Base-by-base conservation (phyloP, 2,113 vertebrate genomes). In the Semnornis frantzii region DNA sequence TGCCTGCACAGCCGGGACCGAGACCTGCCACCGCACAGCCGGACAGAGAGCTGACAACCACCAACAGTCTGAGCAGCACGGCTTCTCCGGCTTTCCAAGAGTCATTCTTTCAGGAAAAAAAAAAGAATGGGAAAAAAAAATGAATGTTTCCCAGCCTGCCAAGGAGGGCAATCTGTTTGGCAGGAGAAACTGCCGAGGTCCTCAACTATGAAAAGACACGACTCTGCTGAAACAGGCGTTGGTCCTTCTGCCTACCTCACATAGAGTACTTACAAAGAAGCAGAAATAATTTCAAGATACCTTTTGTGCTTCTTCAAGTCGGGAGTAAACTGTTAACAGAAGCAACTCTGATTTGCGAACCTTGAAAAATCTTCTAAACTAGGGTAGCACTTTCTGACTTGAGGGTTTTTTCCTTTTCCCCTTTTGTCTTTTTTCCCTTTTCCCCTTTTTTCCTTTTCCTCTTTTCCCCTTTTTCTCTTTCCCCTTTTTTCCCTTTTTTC, bases 71-170 rank as follows among this genome's bases (percentile, higher is more conserved):
- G 28, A 72, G 33, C 23, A 82, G 4, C 2, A 6, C 0, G 1
- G 18, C 28, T 37, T 25, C 9, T 4, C 7, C 0, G 3, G 10
- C 25, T 85, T 54, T 34, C 15, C 37, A 37, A 77, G 27, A 16
- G 8, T 52, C 15, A 5, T 33, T 52, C 15, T 88, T 88, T 62
- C 33, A 34, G 25, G 20, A 2, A 4, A 52, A 68, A 83, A 60
- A 83, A 64, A 28, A 24, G 0, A 28, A 57, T 21, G 10, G 44
- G 10, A 27, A 68, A 24, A 68, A 34, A 74, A 27, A 1, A 3
- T 11, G 4, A 3, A 13, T 50, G 3, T 31, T 86, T 66, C 83
- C 13, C 30, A 5, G 27, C 3, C 8, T 39, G 27, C 0, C 1
- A 44, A 60, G 6, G 33, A 68, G 6, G 58, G 14, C 18, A n/a